Percentiles rank a stretch among this genome's conserved stretches.
These are phyloP conservation scores for Anagrus nilaparvatae DNA, from an alignment of 1,140 invertebrate species.

Conservation along the genomic window DNA sequence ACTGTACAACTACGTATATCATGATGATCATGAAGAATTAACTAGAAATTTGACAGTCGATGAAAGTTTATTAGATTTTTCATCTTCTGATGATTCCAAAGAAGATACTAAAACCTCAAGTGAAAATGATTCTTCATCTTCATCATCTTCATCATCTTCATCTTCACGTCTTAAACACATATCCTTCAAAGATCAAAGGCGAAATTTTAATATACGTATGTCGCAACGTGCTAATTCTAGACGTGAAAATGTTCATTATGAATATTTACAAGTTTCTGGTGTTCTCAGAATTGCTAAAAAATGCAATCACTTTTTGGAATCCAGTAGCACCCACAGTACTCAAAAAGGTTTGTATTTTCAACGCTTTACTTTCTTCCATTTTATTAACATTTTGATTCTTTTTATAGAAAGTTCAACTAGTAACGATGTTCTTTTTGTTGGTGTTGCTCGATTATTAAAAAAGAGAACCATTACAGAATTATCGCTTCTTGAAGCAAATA, in stretches of 20 bases:
- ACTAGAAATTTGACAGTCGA: constrained; percentile 53
- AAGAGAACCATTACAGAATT: constrained; percentile 58
- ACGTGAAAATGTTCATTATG: constrained; percentile 46
- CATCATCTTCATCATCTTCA: constrained; percentile 29
- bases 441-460: constrained; percentile 51
- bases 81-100: constrained; percentile 24
- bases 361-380: not conserved
- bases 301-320: constrained; percentile 20
- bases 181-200: constrained; percentile 31
- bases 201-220: constrained; percentile 50
- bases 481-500: constrained; percentile 59
- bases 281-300: constrained; percentile 36
- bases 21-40: constrained; percentile 64
- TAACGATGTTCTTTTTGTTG: constrained; percentile 55
- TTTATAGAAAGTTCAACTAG: constrained; percentile 18
- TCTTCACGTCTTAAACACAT: constrained; percentile 20
- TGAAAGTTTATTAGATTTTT: constrained; percentile 30
- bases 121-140: constrained; percentile 19
- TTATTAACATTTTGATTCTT: too few species aligned
- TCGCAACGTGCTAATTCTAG: constrained; percentile 41
- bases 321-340: constrained; percentile 14
- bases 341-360: constrained; percentile 21
- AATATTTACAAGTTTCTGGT: constrained; percentile 45
- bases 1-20: constrained; percentile 65
- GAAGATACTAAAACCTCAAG: constrained; percentile 37